phyloP scores from a whole-genome alignment of 2,113 vertebrate genomes.

The Petrocephalus zakoni region DNA sequence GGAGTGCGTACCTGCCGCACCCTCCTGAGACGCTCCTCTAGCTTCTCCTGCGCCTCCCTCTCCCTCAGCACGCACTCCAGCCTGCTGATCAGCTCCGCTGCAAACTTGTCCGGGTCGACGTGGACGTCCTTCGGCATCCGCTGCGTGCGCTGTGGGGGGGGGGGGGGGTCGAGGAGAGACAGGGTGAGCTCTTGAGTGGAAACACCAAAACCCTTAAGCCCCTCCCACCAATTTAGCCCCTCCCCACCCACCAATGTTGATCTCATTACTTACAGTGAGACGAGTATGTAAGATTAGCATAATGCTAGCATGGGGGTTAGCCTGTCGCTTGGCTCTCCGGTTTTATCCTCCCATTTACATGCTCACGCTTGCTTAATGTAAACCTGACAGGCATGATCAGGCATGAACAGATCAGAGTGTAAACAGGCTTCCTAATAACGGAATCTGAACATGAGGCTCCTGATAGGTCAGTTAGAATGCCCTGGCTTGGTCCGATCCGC shows the following conservation, averaged over 20 bases:
- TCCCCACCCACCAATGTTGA: not conserved
- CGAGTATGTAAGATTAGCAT: not conserved
- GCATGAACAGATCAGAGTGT: not conserved
- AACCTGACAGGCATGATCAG: not conserved
- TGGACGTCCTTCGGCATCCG: constrained; percentile 93
- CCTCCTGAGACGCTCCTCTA: constrained; percentile 85
- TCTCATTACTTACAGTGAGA: not conserved
- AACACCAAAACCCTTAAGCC: not conserved
- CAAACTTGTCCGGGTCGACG: constrained; percentile 88
- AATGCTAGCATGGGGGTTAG: not conserved
- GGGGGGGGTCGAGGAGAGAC: not conserved
- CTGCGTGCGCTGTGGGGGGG: constrained; percentile 74
- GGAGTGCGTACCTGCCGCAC: constrained; percentile 75
- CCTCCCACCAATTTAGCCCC: not conserved
- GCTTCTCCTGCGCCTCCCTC: constrained; percentile 80
- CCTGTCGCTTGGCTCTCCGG: not conserved
- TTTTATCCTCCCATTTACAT: not conserved
- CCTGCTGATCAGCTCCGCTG: constrained; percentile 85
- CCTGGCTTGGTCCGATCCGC: not conserved
- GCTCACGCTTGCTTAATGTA: not conserved
- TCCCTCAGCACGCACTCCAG: constrained; percentile 84
- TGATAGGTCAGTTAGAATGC: not conserved
- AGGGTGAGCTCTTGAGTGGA: not conserved
- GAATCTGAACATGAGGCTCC: not conserved
- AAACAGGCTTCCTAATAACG: not conserved